phyloP scores from a whole-genome alignment of 1,140 invertebrate species.

The Diachasma alloeum region DNA sequence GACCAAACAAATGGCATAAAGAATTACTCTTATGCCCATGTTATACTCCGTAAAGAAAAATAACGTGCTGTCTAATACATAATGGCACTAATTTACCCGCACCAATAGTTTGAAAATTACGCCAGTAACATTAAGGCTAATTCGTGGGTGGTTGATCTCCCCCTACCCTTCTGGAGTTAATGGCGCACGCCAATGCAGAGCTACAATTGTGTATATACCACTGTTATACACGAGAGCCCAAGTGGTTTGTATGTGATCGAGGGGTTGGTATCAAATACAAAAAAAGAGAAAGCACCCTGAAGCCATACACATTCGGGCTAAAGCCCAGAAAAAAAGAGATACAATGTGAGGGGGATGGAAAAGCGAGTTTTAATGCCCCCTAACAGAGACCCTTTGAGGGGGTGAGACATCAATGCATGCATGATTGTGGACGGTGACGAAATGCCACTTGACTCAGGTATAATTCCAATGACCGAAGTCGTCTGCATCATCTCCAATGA shows the following conservation, averaged over 20 bases:
- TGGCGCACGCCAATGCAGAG: conserved; percentile 19
- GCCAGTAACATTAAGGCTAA: conserved; percentile 19
- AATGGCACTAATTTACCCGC: conserved; percentile 7
- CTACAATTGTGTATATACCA: conserved; percentile 18
- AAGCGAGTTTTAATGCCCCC: conserved; percentile 49
- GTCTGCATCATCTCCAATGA: background rate
- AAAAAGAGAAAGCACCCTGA: conserved; percentile 1
- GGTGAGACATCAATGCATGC: background rate
- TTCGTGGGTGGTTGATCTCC: conserved; percentile 18
- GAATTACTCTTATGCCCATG: too few relatives aligned
- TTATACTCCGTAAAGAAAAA: background rate
- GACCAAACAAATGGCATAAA: too few relatives aligned
- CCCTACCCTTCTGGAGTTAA: conserved; percentile 18
- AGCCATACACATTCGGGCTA: background rate
- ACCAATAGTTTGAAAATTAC: conserved; percentile 13
- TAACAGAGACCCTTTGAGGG: background rate
- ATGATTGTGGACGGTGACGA: conserved; percentile 16
- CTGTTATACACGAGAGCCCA: conserved; percentile 9
- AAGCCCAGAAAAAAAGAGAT: conserved; percentile 3
- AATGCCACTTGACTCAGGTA: conserved; percentile 48
- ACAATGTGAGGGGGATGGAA: conserved; percentile 20
- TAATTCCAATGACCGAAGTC: background rate
- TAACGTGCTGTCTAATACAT: background rate
- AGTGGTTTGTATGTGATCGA: conserved; percentile 7
- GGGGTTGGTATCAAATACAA: conserved; percentile 6